Conservation (phyloP, 1,140 invertebrate genomes). For the Hylyphantes graminicola region DNA sequence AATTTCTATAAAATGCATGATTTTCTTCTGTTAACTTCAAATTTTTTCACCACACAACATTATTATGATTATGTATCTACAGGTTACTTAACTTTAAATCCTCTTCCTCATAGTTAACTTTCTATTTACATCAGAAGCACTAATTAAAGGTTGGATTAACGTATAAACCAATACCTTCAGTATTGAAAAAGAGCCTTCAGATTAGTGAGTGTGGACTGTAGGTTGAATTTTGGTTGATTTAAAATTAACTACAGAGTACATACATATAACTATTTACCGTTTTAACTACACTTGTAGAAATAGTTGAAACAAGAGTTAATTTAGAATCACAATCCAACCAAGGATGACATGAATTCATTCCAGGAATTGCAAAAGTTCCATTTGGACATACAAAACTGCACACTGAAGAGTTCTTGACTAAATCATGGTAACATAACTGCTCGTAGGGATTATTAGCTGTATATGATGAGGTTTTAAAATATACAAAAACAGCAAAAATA, state of each 20-base stretch:
- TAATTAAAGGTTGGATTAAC: no score
- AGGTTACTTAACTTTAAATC: no score
- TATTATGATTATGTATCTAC: no score
- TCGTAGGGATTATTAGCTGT: neutral
- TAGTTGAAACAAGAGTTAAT: neutral
- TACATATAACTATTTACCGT: slow-evolving; percentile 28
- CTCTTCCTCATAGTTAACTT: no score
- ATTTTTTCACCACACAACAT: no score
- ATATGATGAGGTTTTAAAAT: neutral
- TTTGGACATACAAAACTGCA: slow-evolving; percentile 31
- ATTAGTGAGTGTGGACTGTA: neutral
- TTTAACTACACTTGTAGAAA: slow-evolving; percentile 54
- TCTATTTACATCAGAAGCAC: no score
- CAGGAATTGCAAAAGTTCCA: slow-evolving; percentile 46
- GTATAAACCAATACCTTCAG: no score
- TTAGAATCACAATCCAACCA: slow-evolving; percentile 66
- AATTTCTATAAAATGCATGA: no score
- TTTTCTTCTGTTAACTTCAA: no score
- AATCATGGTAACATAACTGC: slow-evolving; percentile 12
- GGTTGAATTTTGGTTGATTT: neutral
- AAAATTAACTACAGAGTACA: neutral
- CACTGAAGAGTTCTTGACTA: slow-evolving; percentile 7
- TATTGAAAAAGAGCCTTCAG: no score
- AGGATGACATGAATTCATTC: slow-evolving; percentile 66
- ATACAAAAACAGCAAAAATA: slow-evolving; percentile 15